phyloP scores from a whole-genome alignment of 2,797 vertebrate genomes.

The Phylloscopus collybita region DNA sequence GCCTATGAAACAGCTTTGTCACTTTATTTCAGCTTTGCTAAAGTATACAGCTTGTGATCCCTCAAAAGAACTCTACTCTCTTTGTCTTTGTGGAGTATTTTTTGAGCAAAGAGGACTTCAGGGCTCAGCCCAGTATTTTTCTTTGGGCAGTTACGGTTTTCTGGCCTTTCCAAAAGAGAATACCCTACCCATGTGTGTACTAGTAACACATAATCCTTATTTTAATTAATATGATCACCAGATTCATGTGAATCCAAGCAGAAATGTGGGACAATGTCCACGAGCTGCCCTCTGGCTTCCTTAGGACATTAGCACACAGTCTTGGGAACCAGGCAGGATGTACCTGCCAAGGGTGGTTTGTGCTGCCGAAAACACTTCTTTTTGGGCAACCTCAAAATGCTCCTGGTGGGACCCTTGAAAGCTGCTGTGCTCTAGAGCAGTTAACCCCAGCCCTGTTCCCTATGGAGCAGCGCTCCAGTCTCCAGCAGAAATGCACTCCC shows the following conservation, averaged over 20 bases:
- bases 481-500: not conserved
- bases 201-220: constrained; percentile 42
- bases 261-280: constrained; percentile 30
- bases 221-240: constrained; percentile 41
- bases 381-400: not conserved
- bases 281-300: not conserved
- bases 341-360: not conserved
- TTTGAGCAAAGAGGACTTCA: not conserved
- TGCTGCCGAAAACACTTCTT: not conserved
- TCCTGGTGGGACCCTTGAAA: not conserved
- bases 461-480: not conserved
- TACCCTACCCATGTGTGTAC: not conserved
- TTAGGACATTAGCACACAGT: not conserved
- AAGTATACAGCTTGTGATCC: not conserved
- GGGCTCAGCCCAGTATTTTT: not conserved
- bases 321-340: not conserved
- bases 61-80: not conserved
- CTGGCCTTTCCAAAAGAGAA: constrained; percentile 52
- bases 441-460: not conserved
- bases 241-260: constrained; percentile 42
- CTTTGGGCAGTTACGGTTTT: constrained; percentile 43
- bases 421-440: not conserved
- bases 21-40: not conserved
- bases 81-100: not conserved
- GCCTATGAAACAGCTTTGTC: not conserved